phyloP scores from a whole-genome alignment of 2,888 invertebrate genomes.

The Drosophila phalerata region DNA sequence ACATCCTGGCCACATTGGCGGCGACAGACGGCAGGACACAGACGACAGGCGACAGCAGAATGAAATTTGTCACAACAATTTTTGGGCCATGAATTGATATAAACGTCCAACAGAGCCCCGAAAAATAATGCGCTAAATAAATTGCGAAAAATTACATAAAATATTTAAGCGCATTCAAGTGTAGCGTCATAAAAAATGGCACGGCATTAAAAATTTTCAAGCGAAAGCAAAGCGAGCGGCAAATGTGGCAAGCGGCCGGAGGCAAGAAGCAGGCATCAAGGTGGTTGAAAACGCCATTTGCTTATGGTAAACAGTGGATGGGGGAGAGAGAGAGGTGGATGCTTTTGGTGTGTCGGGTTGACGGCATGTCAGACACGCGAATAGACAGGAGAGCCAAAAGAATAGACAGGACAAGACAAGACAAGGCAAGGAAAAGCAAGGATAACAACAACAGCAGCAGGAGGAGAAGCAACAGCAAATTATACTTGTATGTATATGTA shows the following conservation, averaged over 20 bases:
- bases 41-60: conserved; percentile 9
- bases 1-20: conserved; percentile 12
- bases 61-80: conserved; percentile 68
- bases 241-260: conserved; percentile 45
- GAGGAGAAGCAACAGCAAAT: conserved; percentile 44
- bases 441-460: conserved; percentile 41
- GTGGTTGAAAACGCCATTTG: conserved; percentile 63
- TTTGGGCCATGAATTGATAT: conserved; percentile 70
- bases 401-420: neutral
- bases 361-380: conserved; percentile 64
- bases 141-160: conserved; percentile 82
- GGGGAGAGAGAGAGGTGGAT: neutral
- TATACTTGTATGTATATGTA: conserved; percentile 52
- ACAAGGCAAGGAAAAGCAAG: conserved; percentile 32
- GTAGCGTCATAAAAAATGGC: conserved; percentile 79
- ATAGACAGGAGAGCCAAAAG: conserved; percentile 56
- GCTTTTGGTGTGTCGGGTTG: conserved; percentile 44
- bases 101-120: conserved; percentile 56
- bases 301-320: conserved; percentile 7
- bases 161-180: conserved; percentile 82
- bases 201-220: conserved; percentile 76
- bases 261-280: conserved; percentile 45
- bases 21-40: neutral
- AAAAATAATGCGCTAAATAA: conserved; percentile 80
- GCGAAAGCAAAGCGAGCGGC: conserved; percentile 77